Base-by-base conservation (phyloP, 1,140 invertebrate genomes). In the Contarinia nasturtii region DNA sequence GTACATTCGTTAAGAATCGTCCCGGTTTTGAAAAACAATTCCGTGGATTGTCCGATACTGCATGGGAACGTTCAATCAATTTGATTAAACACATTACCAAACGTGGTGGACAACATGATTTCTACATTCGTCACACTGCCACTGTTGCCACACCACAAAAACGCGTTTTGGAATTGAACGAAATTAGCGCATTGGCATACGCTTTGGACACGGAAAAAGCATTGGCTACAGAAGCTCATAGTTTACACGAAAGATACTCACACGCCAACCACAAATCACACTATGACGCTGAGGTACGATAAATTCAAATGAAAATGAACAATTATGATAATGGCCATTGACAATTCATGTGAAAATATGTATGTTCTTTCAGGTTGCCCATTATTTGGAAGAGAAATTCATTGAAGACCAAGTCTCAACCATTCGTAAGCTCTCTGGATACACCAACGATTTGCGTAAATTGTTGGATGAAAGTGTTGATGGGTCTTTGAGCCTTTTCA, bases 11-110 rank as follows among this genome's bases (percentile, higher is more conserved):
- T 55, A 74, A 74, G 43, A 79, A 84, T 61, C 69, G 85, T 36
- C 69, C 70, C 27, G 85, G 85, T 11, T 87, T 89, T 63, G 72
- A 75, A 51, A 77, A 74, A 55, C 64, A 85, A 11, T 86, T 82
- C 63, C 70, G 74, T 45, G 74, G 77, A 51, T 57, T 84, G 8
- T 82, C 83, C 2, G 83, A 89, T 51, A 59, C 75, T 19, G 66
- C 75, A 12, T 89, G 84, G 78, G 68, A 77, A 18, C 74, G 82
- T 55, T 71, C 74, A 33, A 78, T 86, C 52, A 72, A 78, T 2
- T 54, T 85, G 5, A 80, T 86, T 51, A 81, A 86, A 56, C 81
- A 79, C 60, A 72, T 86, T 33, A 71, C 76, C 12, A 74, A 76
- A 58, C 76, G 85, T 54, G 84, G 84, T 61, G 72, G 50, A 54